Conservation (phyloP, 2,888 invertebrate species). For the Myathropa florea region DNA sequence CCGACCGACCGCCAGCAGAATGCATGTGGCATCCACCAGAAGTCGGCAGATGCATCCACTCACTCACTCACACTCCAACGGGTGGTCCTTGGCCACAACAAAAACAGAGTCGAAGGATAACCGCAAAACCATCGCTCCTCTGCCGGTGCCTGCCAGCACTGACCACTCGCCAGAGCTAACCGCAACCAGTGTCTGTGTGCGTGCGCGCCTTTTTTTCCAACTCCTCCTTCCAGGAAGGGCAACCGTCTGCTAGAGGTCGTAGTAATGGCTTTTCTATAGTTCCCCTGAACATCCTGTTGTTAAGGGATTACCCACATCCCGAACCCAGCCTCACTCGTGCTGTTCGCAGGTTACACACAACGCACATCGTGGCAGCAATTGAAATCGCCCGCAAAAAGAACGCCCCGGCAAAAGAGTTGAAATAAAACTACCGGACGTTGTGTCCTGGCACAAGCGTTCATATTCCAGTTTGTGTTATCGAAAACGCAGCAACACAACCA, state of each 20-base stretch:
- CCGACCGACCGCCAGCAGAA: background rate
- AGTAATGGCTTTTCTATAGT: slow-evolving; percentile 54
- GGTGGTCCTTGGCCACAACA: slow-evolving; percentile 31
- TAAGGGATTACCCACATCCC: slow-evolving; percentile 37
- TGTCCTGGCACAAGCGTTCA: slow-evolving; percentile 11
- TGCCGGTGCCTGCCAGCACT: slow-evolving; percentile 25
- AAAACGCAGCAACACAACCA: slow-evolving; percentile 9
- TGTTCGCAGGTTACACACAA: background rate
- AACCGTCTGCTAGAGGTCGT: background rate
- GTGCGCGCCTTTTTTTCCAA: background rate
- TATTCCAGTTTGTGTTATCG: slow-evolving; percentile 50
- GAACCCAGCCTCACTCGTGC: background rate
- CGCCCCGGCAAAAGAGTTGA: slow-evolving; percentile 17
- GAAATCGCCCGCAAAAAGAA: slow-evolving; percentile 32
- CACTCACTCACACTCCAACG: slow-evolving; percentile 4
- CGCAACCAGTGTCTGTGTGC: background rate
- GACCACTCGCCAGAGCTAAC: slow-evolving; percentile 7
- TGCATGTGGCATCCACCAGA: slow-evolving; percentile 41
- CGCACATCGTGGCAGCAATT: slow-evolving; percentile 42
- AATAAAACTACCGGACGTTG: slow-evolving; percentile 8
- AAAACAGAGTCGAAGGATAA: slow-evolving; percentile 13
- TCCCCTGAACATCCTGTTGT: slow-evolving; percentile 43
- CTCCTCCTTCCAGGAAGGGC: background rate
- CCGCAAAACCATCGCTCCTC: slow-evolving; percentile 28
- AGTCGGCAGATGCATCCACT: background rate